Evolutionary conservation across 2,888 invertebrate species (phyloP), one percentile per base, ranked within the genome.

Genomic region (Allygus modestus): DNA sequence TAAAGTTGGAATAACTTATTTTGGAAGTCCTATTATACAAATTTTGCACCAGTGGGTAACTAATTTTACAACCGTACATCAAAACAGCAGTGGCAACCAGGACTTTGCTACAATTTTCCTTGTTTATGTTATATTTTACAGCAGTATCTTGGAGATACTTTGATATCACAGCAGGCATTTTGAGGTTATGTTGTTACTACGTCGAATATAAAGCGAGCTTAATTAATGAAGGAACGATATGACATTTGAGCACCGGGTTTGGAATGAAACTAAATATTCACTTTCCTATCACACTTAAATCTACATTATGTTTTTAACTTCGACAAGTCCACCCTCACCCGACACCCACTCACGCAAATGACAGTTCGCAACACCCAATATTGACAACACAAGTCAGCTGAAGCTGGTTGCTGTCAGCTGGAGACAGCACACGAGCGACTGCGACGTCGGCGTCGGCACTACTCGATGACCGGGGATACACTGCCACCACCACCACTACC

Each of bases 61-160:
- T 92, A 28, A 95, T 88, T 90, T 94, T 94, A 28, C 93, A 89
- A 0, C 93, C 92, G 89, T 94, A 94, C 0, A 93, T 90, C 69
- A 91, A 90, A 26, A 94, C 90, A 7, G 92, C 93, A 7, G 92
- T 91, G 4, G 93, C 93, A 46, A 94, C 92, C 65, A 95, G 89
- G 1, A 92, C 93, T 83, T 93, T 92, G n/a, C 94, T 93, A 73
- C 94, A 89, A 82, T 91, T 91, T 73, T 92, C 92, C 87, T 92
- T 92, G 20, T 92, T 92, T 20, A 93, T 90, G 79, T 93, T 92
- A 87, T 92, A 92, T 87, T 92, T 93, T 82, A 91, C 90, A 65
- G 94, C 92, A 84, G 93, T 91, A 86, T 92, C 91, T 88, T 93
- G 92, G 85, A 94, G 89, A 87, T 94, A 92, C 90, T 95, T 95